Conservation (phyloP, 1,140 invertebrate genomes). For the Pemphigus obesinymphae region DNA sequence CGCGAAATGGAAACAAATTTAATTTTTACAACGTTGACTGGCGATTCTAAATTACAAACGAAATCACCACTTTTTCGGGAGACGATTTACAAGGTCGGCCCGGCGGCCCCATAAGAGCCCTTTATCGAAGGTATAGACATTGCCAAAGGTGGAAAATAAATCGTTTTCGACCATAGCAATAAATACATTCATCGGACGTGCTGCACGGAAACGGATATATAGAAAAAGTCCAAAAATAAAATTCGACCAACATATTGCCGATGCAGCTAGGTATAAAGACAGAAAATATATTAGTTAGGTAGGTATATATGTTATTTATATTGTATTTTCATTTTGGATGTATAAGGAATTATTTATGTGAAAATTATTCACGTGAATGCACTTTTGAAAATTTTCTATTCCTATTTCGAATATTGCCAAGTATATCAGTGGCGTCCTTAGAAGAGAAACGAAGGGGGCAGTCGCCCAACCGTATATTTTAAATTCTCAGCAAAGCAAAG, state of each 20-base stretch:
- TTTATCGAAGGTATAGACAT: neutral
- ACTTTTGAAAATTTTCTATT: no score
- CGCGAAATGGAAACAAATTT: slow-evolving; percentile 9
- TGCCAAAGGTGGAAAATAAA: slow-evolving; percentile 8
- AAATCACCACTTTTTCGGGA: slow-evolving; percentile 1
- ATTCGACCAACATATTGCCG: neutral
- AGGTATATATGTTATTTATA: neutral
- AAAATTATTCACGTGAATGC: neutral
- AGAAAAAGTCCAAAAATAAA: neutral
- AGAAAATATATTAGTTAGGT: no score
- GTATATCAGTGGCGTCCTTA: no score
- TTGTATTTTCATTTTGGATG: neutral
- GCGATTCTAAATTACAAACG: slow-evolving; percentile 12
- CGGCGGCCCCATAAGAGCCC: slow-evolving; percentile 9
- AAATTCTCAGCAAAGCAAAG: no score
- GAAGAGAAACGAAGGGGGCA: no score
- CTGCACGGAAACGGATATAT: slow-evolving; percentile 4
- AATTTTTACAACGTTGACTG: neutral
- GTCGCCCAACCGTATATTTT: no score
- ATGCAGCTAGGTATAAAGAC: neutral
- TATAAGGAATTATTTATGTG: neutral
- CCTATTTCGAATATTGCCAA: no score
- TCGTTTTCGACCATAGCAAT: slow-evolving; percentile 6
- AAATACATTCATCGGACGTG: slow-evolving; percentile 20
- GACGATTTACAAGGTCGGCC: neutral